Conservation (phyloP, 2,797 vertebrate species). For the Sylvia borin region DNA sequence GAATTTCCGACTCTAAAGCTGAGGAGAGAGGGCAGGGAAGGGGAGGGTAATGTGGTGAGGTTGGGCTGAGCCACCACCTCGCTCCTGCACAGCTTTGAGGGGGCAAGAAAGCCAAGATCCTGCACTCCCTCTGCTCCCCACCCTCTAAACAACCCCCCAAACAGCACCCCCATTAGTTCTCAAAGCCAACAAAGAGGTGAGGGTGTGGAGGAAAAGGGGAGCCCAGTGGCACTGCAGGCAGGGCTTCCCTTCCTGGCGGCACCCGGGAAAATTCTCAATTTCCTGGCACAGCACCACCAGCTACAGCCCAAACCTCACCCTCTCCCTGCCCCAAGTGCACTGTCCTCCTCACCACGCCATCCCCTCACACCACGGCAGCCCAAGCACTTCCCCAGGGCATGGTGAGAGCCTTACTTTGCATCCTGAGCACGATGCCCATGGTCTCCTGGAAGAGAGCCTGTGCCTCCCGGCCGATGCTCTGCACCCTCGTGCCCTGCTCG, state of each 20-base stretch:
- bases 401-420: conserved; percentile 77
- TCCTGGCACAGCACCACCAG: background rate
- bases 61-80: background rate
- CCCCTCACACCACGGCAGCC: background rate
- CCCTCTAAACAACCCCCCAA: background rate
- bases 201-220: rapidly evolving
- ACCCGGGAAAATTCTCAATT: background rate
- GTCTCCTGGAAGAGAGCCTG: conserved; percentile 80
- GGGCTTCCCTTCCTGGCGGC: background rate
- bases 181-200: background rate
- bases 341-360: rapidly evolving
- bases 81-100: background rate
- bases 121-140: background rate
- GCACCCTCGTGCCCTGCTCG: conserved; percentile 54
- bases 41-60: background rate
- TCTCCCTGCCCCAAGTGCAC: rapidly evolving
- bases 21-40: background rate
- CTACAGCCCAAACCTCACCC: background rate
- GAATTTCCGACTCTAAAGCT: conserved; percentile 86
- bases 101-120: background rate
- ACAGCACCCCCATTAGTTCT: background rate
- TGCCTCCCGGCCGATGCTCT: conserved; percentile 76
- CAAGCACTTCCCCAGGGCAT: rapidly evolving
- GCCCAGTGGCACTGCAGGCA: background rate
- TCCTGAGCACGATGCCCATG: conserved; percentile 74